Evolutionary conservation across 1,140 invertebrate species (phyloP), one percentile per base, ranked within the genome.

Genomic region (Drosophila ananassae): DNA sequence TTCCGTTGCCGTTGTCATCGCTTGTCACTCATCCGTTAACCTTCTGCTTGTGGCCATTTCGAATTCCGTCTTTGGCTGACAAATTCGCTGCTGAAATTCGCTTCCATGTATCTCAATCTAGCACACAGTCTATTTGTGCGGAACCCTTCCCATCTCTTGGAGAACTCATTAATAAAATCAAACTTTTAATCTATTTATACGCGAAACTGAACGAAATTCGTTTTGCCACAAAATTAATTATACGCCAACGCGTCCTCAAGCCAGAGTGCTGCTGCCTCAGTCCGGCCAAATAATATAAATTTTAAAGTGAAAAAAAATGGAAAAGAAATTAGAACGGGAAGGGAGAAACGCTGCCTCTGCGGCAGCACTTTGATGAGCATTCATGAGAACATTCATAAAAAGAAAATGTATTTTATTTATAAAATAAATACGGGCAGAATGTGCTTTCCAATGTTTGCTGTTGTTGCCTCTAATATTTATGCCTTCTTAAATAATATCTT

Each of bases 181-280:
- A 44, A 68, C 73, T 71, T 57, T 47, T 59, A 57, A 67, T 77
- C 50, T 54, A 66, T 77, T 64, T 78, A 55, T 58, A 77, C 50
- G 50, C 67, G 30, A 82, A 89, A 79, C 74, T 76, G 77, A 87
- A 62, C 61, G 75, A 79, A 79, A 89, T 87, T 82, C 73, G 51
- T 69, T 87, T 79, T 57, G 83, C 83, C 82, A 78, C 83, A 87
- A 82, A 89, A 87, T 87, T 87, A 87, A 87, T 87, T 77, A 82
- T 82, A 82, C 82, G 54, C 82, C 79, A 83, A 87, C 78, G 30
- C 60, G 66, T 21, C 63, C 46, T 22, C 32, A 30, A 37, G 12
- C 12, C 51, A 50, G 46, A 58, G 55, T 61, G 71, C 64, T 47
- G 63, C 59, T 44, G 25, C 63, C 44, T 22, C 21, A 39, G 47